A percentile compares a stretch with the other conserved stretches of the same genome.
Evolutionary conservation across 2,888 invertebrate species (phyloP).

Genomic region (Tiphia femorata): DNA sequence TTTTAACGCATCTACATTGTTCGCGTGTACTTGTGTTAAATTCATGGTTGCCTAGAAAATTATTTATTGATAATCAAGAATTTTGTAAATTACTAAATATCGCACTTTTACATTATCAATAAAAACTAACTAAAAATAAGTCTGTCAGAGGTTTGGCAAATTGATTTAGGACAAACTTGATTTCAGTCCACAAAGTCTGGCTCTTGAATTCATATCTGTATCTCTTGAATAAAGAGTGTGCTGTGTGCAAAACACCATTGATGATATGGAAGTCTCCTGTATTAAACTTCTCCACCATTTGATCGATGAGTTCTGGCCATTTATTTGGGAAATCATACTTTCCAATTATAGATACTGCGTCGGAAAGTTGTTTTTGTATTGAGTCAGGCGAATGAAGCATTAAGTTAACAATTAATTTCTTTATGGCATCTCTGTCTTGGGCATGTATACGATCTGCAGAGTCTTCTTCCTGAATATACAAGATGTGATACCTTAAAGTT

Average conservation of each 20-base stretch:
- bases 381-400: slow-evolving; percentile 94
- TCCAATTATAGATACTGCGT: slow-evolving; percentile 97
- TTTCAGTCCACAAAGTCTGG: slow-evolving; percentile 94
- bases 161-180: slow-evolving; percentile 94
- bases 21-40: slow-evolving; percentile 81
- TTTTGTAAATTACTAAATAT: background rate
- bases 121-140: slow-evolving; percentile 81
- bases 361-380: slow-evolving; percentile 94
- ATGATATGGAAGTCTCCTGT: slow-evolving; percentile 94
- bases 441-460: slow-evolving; percentile 83
- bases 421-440: slow-evolving; percentile 84
- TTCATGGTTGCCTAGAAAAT: slow-evolving; percentile 87
- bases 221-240: slow-evolving; percentile 95
- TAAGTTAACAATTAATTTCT: slow-evolving; percentile 87
- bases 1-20: slow-evolving; percentile 84
- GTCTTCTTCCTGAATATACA: slow-evolving; percentile 75
- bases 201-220: slow-evolving; percentile 97
- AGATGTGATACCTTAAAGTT: background rate
- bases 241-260: slow-evolving; percentile 94
- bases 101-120: slow-evolving; percentile 7
- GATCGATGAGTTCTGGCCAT: slow-evolving; percentile 93
- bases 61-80: background rate
- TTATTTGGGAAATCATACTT: slow-evolving; percentile 96
- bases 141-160: slow-evolving; percentile 96
- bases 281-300: slow-evolving; percentile 93